A percentile compares a stretch with the other conserved stretches of the same genome.
Conservation (phyloP, 2,888 invertebrate genomes). For the Portevinia maculata region DNA sequence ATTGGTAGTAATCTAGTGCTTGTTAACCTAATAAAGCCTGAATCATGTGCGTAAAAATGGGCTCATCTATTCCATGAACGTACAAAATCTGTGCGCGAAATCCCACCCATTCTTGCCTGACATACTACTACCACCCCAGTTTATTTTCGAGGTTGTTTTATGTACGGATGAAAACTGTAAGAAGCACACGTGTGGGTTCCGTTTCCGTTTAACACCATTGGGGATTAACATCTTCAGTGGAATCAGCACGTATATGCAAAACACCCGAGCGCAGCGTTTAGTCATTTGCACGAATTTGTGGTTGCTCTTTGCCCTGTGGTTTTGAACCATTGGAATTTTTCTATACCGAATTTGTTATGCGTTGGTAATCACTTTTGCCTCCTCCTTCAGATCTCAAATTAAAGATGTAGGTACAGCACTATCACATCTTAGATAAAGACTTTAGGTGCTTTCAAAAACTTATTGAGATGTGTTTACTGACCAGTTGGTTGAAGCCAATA, state of each 20-base stretch:
- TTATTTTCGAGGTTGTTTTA: constrained; percentile 50
- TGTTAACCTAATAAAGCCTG: no score
- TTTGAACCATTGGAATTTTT: not conserved
- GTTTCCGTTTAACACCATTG: constrained; percentile 45
- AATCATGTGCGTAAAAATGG: no score
- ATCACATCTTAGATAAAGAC: no score
- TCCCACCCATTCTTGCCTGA: no score
- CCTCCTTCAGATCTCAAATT: not conserved
- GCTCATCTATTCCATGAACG: no score
- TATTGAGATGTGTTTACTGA: no score
- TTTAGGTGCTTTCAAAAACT: no score
- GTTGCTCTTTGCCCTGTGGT: not conserved
- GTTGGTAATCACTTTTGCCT: constrained; percentile 16
- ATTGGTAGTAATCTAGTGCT: no score
- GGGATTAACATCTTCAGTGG: constrained; percentile 55
- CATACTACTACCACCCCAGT: no score
- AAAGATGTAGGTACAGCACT: no score
- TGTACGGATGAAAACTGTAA: constrained; percentile 52
- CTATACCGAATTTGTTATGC: constrained; percentile 23
- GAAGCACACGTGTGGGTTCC: constrained; percentile 50
- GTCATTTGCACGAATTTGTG: constrained; percentile 1
- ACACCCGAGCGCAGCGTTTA: constrained; percentile 16
- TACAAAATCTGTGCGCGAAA: no score
- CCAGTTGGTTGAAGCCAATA: no score
- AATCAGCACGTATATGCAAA: constrained; percentile 33